These are phyloP conservation scores for Helarctos malayanus DNA, from an alignment of 2,797 vertebrate genomes.

Conservation along the genomic window DNA sequence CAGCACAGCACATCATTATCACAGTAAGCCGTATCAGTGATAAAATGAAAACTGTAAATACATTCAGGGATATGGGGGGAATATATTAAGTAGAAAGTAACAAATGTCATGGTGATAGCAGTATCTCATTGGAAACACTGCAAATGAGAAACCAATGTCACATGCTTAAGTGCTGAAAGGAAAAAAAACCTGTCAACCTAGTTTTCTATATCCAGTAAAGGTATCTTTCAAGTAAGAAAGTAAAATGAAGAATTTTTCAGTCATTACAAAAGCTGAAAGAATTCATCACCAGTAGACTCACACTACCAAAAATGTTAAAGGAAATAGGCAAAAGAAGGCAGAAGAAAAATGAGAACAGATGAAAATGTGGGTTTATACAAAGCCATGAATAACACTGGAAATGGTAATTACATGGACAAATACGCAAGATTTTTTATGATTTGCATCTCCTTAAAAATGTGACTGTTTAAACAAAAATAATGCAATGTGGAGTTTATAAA, in stretches of 20 bases:
- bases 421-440: neutral
- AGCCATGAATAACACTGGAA: neutral
- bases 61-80: neutral
- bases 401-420: neutral
- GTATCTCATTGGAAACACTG: neutral
- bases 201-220: constrained; percentile 3
- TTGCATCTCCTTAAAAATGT: constrained; percentile 34
- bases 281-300: neutral
- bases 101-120: neutral
- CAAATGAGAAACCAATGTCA: neutral
- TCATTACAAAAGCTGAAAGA: neutral
- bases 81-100: neutral
- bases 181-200: neutral
- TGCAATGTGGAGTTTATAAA: neutral
- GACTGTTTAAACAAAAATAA: constrained; percentile 31
- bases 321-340: neutral
- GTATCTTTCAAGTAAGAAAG: neutral
- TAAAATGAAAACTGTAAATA: constrained; percentile 32
- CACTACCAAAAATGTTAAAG: constrained; percentile 28
- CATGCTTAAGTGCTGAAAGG: neutral
- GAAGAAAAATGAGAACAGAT: constrained; percentile 24
- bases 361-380: neutral
- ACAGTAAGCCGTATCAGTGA: neutral
- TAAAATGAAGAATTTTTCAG: neutral
- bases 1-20: neutral